phyloP scores from a whole-genome alignment of 1,140 invertebrate genomes.

The Vanessa atalanta region DNA sequence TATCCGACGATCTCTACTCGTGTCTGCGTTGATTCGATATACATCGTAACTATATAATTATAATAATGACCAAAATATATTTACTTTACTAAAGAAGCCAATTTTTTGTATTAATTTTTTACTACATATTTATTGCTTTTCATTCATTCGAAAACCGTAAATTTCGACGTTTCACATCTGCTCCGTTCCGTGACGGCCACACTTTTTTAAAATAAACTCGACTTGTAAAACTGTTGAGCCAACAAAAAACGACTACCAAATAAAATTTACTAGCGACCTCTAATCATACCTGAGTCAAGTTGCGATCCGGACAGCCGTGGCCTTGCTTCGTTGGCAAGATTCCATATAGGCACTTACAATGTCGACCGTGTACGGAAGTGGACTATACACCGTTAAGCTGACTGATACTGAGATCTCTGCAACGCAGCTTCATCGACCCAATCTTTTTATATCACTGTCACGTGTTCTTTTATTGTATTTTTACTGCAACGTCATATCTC shows the following conservation, averaged over 20 bases:
- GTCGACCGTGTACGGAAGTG: conserved; percentile 28
- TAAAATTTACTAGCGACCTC: conserved; percentile 14
- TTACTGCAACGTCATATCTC: background rate
- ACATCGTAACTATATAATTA: too few relatives aligned
- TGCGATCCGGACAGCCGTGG: conserved; percentile 26
- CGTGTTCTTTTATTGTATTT: background rate
- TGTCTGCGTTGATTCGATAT: too few relatives aligned
- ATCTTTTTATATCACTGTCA: conserved; percentile 1
- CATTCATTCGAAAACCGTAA: too few relatives aligned
- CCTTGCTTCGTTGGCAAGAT: conserved; percentile 35
- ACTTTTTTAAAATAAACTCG: background rate
- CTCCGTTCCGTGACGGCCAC: too few relatives aligned
- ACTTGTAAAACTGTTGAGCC: background rate
- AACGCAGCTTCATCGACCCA: conserved; percentile 1
- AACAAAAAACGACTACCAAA: background rate
- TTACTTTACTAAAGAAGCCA: too few relatives aligned
- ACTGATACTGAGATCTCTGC: conserved; percentile 10
- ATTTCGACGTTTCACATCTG: too few relatives aligned
- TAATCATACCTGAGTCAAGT: conserved; percentile 32
- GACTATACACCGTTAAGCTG: conserved; percentile 13
- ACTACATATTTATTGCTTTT: too few relatives aligned
- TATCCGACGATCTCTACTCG: too few relatives aligned
- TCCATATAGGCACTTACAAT: conserved; percentile 41
- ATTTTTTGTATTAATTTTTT: too few relatives aligned
- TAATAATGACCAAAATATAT: too few relatives aligned